Conservation (phyloP, 2,113 vertebrate genomes). For the Syrmaticus mikado region DNA sequence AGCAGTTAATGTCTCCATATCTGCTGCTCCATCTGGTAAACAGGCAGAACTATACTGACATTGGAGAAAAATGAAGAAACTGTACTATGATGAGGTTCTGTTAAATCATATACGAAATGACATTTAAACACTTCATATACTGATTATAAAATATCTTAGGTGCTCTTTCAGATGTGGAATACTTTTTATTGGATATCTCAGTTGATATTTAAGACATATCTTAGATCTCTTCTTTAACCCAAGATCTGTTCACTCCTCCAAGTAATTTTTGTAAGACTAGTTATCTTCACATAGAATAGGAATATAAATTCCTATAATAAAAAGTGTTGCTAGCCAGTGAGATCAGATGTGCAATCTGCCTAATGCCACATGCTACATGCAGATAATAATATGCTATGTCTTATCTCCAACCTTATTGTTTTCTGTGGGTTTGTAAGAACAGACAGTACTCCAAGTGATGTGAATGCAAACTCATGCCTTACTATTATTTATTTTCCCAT, state of each 20-base stretch:
- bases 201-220: background rate
- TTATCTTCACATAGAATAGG: background rate
- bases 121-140: background rate
- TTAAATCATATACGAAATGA: background rate
- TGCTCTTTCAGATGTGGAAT: background rate
- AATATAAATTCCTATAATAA: background rate
- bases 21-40: background rate
- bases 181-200: background rate
- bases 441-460: background rate
- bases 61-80: background rate
- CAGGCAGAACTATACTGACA: background rate
- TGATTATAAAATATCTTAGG: background rate
- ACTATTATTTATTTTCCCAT: background rate
- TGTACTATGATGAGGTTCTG: background rate
- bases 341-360: background rate
- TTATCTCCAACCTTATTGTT: constrained; percentile 25
- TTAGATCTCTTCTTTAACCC: background rate
- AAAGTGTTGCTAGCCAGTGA: background rate
- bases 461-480: background rate
- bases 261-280: background rate
- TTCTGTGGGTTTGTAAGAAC: background rate
- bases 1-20: background rate
- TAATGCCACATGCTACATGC: background rate
- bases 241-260: background rate
- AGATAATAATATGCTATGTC: background rate